Evolutionary conservation across 53 echinoderm and acorn worm species (phyloP).

Genomic region (Paelopatides confundens): DNA sequence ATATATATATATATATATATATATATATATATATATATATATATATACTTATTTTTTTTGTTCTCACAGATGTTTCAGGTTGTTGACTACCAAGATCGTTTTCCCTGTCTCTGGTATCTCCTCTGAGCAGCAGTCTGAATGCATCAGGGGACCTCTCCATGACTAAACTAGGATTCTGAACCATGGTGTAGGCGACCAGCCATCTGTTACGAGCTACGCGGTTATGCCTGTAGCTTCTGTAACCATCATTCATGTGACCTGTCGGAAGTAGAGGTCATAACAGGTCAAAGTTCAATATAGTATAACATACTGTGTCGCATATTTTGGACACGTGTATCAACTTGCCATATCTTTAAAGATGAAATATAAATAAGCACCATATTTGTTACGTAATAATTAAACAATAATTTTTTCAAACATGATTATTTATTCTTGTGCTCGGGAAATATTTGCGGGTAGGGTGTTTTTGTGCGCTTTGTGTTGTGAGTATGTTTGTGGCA

Average conservation of each 20-base stretch:
- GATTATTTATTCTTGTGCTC: too few relatives aligned
- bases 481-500: too few relatives aligned
- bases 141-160: constrained; percentile 57
- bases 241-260: not conserved
- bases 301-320: too few relatives aligned
- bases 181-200: constrained; percentile 80
- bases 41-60: not conserved
- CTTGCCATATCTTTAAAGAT: too few relatives aligned
- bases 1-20: too few relatives aligned
- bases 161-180: constrained; percentile 70
- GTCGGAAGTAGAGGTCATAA: not conserved
- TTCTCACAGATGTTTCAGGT: not conserved
- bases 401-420: too few relatives aligned
- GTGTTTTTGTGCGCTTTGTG: too few relatives aligned
- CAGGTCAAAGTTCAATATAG: not conserved
- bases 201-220: constrained; percentile 80
- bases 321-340: too few relatives aligned
- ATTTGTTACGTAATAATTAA: too few relatives aligned
- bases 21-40: too few relatives aligned
- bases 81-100: not conserved
- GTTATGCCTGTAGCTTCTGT: not conserved
- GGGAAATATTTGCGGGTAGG: too few relatives aligned
- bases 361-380: too few relatives aligned
- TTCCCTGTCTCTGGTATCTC: not conserved
- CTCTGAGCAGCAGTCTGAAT: not conserved